These are phyloP conservation scores for Otus sunia DNA, from an alignment of 2,113 vertebrate species.

Conservation along the genomic window DNA sequence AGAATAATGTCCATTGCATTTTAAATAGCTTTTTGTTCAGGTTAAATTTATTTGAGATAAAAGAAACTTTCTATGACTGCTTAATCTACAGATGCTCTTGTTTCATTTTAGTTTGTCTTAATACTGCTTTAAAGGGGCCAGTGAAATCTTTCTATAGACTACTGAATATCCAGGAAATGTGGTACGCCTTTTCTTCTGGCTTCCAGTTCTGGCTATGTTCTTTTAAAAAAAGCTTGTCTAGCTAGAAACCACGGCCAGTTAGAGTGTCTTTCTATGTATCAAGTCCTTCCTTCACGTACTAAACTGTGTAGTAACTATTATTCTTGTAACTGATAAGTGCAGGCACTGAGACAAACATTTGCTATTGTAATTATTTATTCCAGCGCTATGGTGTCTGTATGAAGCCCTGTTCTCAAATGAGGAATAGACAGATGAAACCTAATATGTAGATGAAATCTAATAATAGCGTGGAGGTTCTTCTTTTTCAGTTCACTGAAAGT, in stretches of 20 bases:
- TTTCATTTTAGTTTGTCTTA: not conserved
- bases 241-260: not conserved
- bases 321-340: not conserved
- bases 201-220: not conserved
- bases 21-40: not conserved
- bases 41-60: not conserved
- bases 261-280: not conserved
- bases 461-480: not conserved
- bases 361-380: not conserved
- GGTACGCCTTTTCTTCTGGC: not conserved
- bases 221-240: not conserved
- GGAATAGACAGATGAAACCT: not conserved
- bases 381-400: not conserved
- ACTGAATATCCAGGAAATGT: not conserved
- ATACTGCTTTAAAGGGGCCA: not conserved
- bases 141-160: not conserved
- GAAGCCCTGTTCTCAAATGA: not conserved
- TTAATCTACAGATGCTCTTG: not conserved
- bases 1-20: not conserved
- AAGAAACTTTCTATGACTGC: not conserved
- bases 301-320: not conserved
- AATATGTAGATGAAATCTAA: not conserved
- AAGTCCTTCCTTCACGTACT: not conserved
- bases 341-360: not conserved
- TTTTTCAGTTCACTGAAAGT: not conserved